Evolutionary conservation across 2,888 invertebrate species (phyloP), one percentile per base, ranked within the genome.

Genomic region (Aphrophora alni): DNA sequence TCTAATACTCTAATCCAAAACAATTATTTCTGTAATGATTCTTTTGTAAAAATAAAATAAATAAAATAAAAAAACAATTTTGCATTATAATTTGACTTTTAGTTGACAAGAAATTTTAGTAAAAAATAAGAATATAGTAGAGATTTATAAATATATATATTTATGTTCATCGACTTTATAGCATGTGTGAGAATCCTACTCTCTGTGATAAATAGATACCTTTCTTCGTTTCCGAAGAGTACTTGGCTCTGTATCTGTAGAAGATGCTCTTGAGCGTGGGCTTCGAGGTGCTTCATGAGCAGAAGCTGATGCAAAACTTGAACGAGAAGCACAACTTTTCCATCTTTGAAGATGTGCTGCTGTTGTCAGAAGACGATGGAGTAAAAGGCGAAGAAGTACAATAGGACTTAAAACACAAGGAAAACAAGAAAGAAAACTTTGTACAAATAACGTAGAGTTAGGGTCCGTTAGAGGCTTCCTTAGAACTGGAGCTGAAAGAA

Each of bases 351-450:
- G 87, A 51, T 86, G 87, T 12, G 90, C 88, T 51, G 90, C 88
- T 80, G 90, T 90, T 72, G 90, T 90, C 80, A 91, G 89, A 81
- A 91, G 87, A 80, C 90, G 88, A 86, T 91, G 91, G 81, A 90
- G 89, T 38, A 91, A 87, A 73, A 91, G 87, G 26, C 91, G 87
- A 68, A 91, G 86, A 59, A 91, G 87, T 76, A 91, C 90, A 44
- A 91, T 88, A 0, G 91, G 91, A 85, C 90, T 90, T 76, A 91
- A 88, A 12, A 90, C 88, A 83, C 90, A 87, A 1, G 91, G 90
- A 81, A 90, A 87, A 82, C 88, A 88, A 27, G 88, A 86, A 83
- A 88, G 86, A 83, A 89, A 88, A 81, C 87, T 87, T 82, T 87
- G 87, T 38, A 87, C 87, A 83, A 88, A 87, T 73, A 85, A 82